Evolutionary conservation across 2,888 invertebrate genomes (phyloP), one percentile per base, ranked within the genome.

Genomic region (Automeris io): DNA sequence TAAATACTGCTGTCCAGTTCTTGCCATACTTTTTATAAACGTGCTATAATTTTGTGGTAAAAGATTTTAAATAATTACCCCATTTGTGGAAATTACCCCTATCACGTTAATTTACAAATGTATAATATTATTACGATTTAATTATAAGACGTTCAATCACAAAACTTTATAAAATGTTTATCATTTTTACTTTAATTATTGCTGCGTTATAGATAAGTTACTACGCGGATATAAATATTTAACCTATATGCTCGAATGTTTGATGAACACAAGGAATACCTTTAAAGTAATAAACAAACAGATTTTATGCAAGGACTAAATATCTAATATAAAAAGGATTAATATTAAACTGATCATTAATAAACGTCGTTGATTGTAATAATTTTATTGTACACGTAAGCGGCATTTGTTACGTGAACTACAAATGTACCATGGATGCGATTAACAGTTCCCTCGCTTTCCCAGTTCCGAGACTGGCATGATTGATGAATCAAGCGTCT

Each of bases 361-460:
- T n/a, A n/a, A 8, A 29, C 13, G 13, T 6, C 6, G 11, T 18
- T 32, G 5, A 19, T 19, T 9, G 18, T 19, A 16, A 5, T 33
- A 9, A 33, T 19, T 19, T n/a, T 11, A 19, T 24, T 22, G 4
- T 16, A 22, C 21, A 13, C 8, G 21, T 37, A 26, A 32, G 18
- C 18, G 19, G 21, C 31, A 25, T 33, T 37, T 32, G 34, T 22
- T 16, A 35, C 12, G 22, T 35, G 24, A 58, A 61, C 65, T 61
- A 61, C 62, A 65, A 70, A 66, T 59, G 61, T 65, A 78, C 76
- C 78, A 74, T 66, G 65, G 61, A 62, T 66, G 65, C 73, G 66
- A 77, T 80, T 79, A 82, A 77, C 82, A 80, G 79, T 80, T 78
- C 76, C 74, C 70, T 59, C 63, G 59, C 50, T 46, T 46, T 51